phyloP scores from a whole-genome alignment of 2,888 invertebrate genomes.

The Trichogramma dendrolimi region DNA sequence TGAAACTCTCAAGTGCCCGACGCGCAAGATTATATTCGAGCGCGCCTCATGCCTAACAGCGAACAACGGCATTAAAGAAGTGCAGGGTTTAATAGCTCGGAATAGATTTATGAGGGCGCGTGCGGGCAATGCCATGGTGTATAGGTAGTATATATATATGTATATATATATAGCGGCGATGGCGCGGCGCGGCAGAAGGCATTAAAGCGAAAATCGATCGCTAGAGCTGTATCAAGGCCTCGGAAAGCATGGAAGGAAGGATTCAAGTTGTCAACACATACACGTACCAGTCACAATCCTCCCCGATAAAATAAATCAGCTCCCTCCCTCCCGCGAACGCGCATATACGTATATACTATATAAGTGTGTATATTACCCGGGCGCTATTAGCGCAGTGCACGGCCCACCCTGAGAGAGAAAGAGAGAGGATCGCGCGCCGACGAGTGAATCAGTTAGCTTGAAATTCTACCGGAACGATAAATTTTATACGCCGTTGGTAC shows the following conservation, averaged over 20 bases:
- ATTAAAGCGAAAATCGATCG: constrained; percentile 21
- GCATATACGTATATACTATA: too few relatives aligned
- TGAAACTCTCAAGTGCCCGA: too few relatives aligned
- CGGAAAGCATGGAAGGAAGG: constrained; percentile 19
- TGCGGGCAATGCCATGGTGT: constrained; percentile 16
- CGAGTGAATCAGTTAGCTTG: constrained; percentile 45
- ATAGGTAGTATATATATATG: constrained; percentile 9
- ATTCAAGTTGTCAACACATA: constrained; percentile 28
- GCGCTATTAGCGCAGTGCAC: constrained; percentile 37
- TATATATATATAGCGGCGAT: not conserved
- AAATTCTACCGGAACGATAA: constrained; percentile 46
- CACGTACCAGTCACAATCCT: constrained; percentile 22
- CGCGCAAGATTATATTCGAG: too few relatives aligned
- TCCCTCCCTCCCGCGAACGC: constrained; percentile 34
- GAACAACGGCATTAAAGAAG: constrained; percentile 7
- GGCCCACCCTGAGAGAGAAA: too few relatives aligned
- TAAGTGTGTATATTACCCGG: constrained; percentile 21
- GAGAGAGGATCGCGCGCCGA: not conserved
- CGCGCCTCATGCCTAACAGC: too few relatives aligned
- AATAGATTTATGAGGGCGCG: constrained; percentile 4
- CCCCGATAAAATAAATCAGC: constrained; percentile 43
- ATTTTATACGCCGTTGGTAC: constrained; percentile 37
- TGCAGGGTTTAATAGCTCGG: not conserved
- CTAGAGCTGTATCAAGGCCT: constrained; percentile 5
- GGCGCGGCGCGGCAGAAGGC: constrained; percentile 1